These are phyloP conservation scores for Lycodopsis pacificus DNA, from an alignment of 2,797 vertebrate species.

Conservation along the genomic window DNA sequence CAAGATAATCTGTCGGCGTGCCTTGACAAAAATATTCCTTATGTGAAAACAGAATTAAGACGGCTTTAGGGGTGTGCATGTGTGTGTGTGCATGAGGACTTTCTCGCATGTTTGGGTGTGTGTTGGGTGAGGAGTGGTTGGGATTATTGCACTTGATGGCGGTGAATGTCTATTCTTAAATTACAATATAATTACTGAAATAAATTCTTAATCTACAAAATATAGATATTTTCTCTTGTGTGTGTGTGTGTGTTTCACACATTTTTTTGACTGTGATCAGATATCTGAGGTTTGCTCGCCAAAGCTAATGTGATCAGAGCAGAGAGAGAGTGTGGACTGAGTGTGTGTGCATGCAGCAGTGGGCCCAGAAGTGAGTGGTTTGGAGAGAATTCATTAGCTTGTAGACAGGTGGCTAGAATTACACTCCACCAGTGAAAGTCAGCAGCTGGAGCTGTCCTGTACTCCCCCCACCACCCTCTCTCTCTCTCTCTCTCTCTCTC, in stretches of 20 bases:
- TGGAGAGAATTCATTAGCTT: constrained; percentile 85
- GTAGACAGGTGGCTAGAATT: constrained; percentile 85
- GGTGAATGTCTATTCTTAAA: not conserved
- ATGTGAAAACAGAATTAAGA: constrained; percentile 71
- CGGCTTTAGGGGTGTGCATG: constrained; percentile 16
- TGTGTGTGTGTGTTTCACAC: constrained; percentile 22
- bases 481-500: constrained; percentile 18
- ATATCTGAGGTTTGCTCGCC: constrained; percentile 49
- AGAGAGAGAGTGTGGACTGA: constrained; percentile 41
- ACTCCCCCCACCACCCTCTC: constrained; percentile 15
- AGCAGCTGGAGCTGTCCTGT: constrained; percentile 66
- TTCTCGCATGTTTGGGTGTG: not conserved
- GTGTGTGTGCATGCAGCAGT: constrained; percentile 33
- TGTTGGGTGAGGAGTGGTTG: constrained; percentile 1
- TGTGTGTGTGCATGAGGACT: constrained; percentile 1
- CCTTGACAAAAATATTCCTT: constrained; percentile 61
- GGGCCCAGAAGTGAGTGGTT: constrained; percentile 77
- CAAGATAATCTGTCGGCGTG: constrained; percentile 70
- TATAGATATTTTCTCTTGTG: not conserved
- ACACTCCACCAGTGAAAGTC: constrained; percentile 81
- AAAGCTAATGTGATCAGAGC: constrained; percentile 70
- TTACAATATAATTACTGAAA: not conserved
- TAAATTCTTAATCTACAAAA: not conserved
- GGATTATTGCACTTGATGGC: constrained; percentile 33
- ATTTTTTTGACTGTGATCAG: constrained; percentile 33